These are phyloP conservation scores for Bubo bubo DNA, from an alignment of 2,113 vertebrate genomes.

Conservation along the genomic window DNA sequence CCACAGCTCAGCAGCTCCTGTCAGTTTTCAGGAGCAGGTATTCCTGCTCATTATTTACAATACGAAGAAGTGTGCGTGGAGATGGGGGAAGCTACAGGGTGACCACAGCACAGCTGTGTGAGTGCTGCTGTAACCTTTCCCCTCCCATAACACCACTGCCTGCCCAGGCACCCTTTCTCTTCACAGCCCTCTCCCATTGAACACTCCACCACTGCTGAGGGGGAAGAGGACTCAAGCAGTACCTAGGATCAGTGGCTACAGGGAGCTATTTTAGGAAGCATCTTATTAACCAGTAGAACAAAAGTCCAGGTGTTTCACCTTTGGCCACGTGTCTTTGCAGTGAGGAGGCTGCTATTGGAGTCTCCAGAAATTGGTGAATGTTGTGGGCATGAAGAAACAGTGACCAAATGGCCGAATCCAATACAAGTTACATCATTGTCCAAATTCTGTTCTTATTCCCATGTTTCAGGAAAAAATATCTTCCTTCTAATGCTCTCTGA, in stretches of 20 bases:
- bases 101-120: neutral
- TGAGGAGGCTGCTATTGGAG: neutral
- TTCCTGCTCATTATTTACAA: fast-evolving
- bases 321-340: fast-evolving
- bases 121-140: fast-evolving
- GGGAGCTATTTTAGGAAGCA: neutral
- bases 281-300: neutral
- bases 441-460: neutral
- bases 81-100: neutral
- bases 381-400: neutral
- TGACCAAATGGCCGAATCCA: neutral
- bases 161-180: neutral
- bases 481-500: neutral
- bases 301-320: neutral
- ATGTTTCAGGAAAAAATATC: neutral
- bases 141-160: neutral
- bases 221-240: fast-evolving
- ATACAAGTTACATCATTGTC: neutral
- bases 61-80: neutral
- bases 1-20: neutral
- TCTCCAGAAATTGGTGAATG: fast-evolving
- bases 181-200: neutral
- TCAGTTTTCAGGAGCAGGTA: neutral
- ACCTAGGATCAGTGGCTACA: neutral
- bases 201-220: fast-evolving